Conservation (phyloP, 2,888 invertebrate species). For the Trichopoda pennipes region DNA sequence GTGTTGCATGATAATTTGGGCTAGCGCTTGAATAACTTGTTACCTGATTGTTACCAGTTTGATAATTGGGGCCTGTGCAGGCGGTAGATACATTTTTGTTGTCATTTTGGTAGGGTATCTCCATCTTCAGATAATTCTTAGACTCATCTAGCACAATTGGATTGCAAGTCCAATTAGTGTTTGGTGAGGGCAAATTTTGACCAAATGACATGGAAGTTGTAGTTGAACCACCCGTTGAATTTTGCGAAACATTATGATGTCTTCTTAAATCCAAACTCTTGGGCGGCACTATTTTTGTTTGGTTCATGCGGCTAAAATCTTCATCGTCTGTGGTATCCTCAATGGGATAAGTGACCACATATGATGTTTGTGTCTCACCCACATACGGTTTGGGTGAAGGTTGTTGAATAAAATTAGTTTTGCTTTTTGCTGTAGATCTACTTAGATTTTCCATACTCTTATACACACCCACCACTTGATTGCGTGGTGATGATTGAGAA, state of each 20-base stretch:
- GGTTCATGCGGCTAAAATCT: conserved; percentile 25
- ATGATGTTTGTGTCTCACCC: conserved; percentile 73
- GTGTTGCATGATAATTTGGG: conserved; percentile 13
- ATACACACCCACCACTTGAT: conserved; percentile 41
- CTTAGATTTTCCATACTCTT: conserved; percentile 57
- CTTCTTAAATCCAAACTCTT: conserved; percentile 66
- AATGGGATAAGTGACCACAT: conserved; percentile 76
- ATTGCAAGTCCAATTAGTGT: conserved; percentile 76
- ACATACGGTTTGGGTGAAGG: conserved; percentile 67
- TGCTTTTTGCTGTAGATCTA: conserved; percentile 22
- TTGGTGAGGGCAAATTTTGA: conserved; percentile 70
- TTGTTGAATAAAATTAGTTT: conserved; percentile 33
- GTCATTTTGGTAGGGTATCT: neutral
- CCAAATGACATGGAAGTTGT: conserved; percentile 68
- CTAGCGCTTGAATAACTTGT: conserved; percentile 25
- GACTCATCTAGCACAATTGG: conserved; percentile 71
- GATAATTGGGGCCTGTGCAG: neutral
- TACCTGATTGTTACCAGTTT: neutral
- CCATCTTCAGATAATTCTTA: conserved; percentile 25
- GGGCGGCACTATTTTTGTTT: conserved; percentile 34
- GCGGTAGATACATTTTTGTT: neutral
- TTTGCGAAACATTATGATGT: conserved; percentile 73
- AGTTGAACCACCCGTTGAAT: conserved; percentile 73
- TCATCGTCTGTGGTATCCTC: conserved; percentile 75
- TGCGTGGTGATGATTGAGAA: conserved; percentile 31